These are phyloP conservation scores for Agrochola lota DNA, from an alignment of 2,888 invertebrate genomes.

Conservation along the genomic window DNA sequence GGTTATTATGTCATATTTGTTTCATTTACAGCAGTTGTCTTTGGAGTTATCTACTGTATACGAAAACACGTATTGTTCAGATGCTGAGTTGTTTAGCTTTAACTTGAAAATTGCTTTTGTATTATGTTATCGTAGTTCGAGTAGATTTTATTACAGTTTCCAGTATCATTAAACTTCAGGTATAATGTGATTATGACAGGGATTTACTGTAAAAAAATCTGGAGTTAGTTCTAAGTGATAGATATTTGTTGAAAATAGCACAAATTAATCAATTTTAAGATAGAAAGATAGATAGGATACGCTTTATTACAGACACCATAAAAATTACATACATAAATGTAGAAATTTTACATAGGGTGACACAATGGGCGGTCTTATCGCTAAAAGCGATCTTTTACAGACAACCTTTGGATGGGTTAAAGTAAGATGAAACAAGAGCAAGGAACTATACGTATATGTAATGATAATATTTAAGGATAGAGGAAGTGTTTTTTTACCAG, in stretches of 20 bases:
- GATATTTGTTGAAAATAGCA: not conserved
- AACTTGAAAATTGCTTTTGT: not conserved
- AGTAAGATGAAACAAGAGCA: too few relatives aligned
- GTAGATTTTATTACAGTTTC: not conserved
- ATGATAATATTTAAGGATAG: too few relatives aligned
- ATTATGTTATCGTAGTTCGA: not conserved
- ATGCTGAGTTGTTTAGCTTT: not conserved
- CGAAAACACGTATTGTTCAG: not conserved
- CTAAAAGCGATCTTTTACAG: too few relatives aligned
- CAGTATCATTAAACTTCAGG: not conserved
- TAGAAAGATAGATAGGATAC: too few relatives aligned
- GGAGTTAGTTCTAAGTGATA: not conserved
- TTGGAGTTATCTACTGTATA: not conserved
- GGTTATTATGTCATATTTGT: constrained; percentile 29
- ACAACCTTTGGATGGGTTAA: too few relatives aligned
- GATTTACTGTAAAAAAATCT: too few relatives aligned
- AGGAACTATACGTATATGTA: too few relatives aligned
- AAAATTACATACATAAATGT: too few relatives aligned
- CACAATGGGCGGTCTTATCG: too few relatives aligned
- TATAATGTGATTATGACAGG: not conserved
- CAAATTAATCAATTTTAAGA: not conserved
- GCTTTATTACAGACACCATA: too few relatives aligned
- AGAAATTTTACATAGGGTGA: too few relatives aligned
- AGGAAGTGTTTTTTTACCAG: too few relatives aligned
- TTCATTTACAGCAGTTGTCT: constrained; percentile 12